Conservation (phyloP, 2,797 vertebrate genomes). For the Sylvia borin region DNA sequence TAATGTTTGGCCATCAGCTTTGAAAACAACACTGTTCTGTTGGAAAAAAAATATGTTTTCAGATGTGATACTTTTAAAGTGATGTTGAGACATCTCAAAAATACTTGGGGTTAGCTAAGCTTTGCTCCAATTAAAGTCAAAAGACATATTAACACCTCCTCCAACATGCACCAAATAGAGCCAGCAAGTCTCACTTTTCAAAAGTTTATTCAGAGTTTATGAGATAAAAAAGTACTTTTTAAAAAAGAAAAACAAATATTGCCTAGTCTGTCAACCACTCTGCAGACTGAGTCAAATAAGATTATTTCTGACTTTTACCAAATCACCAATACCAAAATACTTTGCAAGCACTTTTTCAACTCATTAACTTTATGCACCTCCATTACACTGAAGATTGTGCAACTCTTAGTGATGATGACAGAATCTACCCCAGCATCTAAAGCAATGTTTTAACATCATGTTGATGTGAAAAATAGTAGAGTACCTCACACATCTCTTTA, state of each 20-base stretch:
- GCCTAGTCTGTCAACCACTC: neutral
- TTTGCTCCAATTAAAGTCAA: neutral
- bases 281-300: neutral
- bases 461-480: neutral
- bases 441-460: neutral
- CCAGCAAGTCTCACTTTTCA: neutral
- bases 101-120: neutral
- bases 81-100: neutral
- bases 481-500: neutral
- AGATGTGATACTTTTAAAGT: neutral
- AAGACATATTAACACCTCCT: neutral
- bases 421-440: neutral
- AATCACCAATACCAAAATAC: neutral
- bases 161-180: neutral
- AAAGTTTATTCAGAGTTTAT: neutral
- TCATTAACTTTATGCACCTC: neutral
- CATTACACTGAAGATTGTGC: neutral
- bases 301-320: slow-evolving; percentile 8
- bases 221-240: neutral
- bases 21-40: neutral
- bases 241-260: neutral
- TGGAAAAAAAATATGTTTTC: neutral
- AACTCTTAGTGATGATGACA: neutral
- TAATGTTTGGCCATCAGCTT: neutral
- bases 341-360: neutral